Percentiles rank a stretch among this genome's conserved stretches.
These are phyloP conservation scores for Ectemnius cavifrons DNA, from an alignment of 2,888 invertebrate genomes.

Conservation along the genomic window DNA sequence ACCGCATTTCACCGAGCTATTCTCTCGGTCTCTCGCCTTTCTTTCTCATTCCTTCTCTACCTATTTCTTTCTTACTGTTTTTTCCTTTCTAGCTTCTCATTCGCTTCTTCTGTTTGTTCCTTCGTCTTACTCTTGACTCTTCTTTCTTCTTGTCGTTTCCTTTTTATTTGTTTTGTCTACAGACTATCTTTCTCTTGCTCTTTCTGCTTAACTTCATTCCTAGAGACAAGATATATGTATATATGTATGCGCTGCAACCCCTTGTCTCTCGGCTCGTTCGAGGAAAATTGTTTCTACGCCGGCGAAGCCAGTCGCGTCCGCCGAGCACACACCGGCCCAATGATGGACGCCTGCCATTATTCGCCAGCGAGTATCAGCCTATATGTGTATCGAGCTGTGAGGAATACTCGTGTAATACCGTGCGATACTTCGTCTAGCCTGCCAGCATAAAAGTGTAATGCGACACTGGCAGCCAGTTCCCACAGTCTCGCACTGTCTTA, in stretches of 20 bases:
- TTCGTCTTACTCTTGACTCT: neutral
- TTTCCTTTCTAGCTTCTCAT: neutral
- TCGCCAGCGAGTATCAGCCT: conserved; percentile 56
- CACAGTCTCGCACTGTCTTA: neutral
- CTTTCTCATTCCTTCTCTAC: neutral
- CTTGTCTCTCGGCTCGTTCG: conserved; percentile 23
- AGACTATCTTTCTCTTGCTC: no score
- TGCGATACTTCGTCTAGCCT: no score
- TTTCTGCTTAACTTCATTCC: no score
- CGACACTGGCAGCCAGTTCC: neutral
- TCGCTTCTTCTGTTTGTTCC: neutral
- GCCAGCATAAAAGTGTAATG: no score
- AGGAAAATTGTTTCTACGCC: conserved; percentile 67
- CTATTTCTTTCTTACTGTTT: neutral
- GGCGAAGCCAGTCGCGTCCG: conserved; percentile 49
- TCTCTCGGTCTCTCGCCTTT: conserved; percentile 10
- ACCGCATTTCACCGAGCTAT: conserved; percentile 66
- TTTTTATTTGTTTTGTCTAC: conserved; percentile 10
- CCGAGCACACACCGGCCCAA: conserved; percentile 61
- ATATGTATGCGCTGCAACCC: neutral
- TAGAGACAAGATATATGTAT: no score
- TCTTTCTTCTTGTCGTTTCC: conserved; percentile 1
- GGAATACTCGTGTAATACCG: no score
- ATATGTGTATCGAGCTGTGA: no score
- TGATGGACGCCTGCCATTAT: conserved; percentile 69